Evolutionary conservation across 92 coral and sea anemone species (phyloP).

Genomic region (Paramuricea clavata): DNA sequence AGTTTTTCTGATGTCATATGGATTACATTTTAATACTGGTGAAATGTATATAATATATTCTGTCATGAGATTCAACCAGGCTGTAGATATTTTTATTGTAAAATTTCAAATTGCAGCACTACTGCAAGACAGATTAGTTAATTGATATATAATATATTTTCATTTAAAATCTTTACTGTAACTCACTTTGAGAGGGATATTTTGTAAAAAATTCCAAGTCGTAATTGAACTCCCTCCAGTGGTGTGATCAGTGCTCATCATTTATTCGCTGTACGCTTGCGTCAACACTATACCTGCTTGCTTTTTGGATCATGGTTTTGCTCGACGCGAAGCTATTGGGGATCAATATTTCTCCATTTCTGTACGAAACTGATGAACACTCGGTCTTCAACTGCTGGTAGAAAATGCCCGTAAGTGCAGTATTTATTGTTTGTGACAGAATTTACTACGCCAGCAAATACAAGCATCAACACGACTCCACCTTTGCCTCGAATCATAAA

Average conservation of each 20-base stretch:
- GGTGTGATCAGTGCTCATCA: neutral
- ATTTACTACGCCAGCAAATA: neutral
- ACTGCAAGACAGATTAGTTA: neutral
- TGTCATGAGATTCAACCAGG: neutral
- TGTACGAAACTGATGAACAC: constrained; percentile 45
- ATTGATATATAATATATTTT: neutral
- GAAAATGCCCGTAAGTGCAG: constrained; percentile 38
- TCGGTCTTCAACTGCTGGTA: constrained; percentile 35
- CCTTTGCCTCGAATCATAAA: constrained; percentile 2
- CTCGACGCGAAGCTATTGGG: constrained; percentile 8
- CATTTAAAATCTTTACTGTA: neutral
- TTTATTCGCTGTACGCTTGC: constrained; percentile 9
- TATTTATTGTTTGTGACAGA: neutral
- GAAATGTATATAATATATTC: too few relatives aligned
- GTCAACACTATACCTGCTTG: neutral
- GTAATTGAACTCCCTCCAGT: neutral
- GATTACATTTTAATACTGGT: too few relatives aligned
- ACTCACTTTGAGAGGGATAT: neutral
- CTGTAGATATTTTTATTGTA: neutral
- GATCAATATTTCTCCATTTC: neutral
- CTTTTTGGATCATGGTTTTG: constrained; percentile 36
- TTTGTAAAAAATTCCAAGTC: neutral
- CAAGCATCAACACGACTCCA: neutral
- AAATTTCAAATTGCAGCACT: neutral
- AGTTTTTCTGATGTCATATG: too few relatives aligned